Evolutionary conservation across 1,140 invertebrate species (phyloP), one percentile per base, ranked within the genome.

Genomic region (Ceratoteleas bidentatus): DNA sequence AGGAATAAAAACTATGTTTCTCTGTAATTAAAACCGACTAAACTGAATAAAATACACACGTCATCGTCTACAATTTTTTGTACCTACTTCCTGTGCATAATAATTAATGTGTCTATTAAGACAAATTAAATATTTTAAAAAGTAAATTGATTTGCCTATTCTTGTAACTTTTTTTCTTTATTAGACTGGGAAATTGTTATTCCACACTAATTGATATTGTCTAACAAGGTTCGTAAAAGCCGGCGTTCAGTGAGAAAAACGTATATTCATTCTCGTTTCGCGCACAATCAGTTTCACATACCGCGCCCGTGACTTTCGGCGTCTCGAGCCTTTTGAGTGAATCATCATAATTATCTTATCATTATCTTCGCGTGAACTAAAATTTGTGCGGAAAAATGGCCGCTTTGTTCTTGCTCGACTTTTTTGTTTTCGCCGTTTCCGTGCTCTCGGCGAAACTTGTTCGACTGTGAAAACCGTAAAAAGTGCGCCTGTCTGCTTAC

Each of bases 371-470:
- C 24, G 24, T 24, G 24, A 24, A 40, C 36, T 40, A 11, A 40
- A 40, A 40, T 40, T 40, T 9, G 36, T 11, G 36, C 36, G 36
- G 36, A 40, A 40, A 40, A 40, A 11, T 40, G 36, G 36, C 36
- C 36, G 7, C 45, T 32, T 61, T 61, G 14, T 61, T 61, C 58
- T 9, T 45, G 43, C 14, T 43, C n/a, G 15, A 38, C 16, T 11
- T 40, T 40, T 11, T 40, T 40, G 7, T 11, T 40, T 2, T 11
- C 36, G 7, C 36, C 36, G 36, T 40, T 40, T 40, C 7, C 10
- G 7, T 40, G 7, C 38, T 13, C 57, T 38, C 57, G 45, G 47
- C 58, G 58, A 61, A 61, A 61, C 58, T 61, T 61, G 47, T 61
- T 61, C 45, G 49, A 45, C 24, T 24, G 62, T 11, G 36, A 8